phyloP scores from a whole-genome alignment of 2,888 invertebrate genomes.

The Lasioglossum lativentre region DNA sequence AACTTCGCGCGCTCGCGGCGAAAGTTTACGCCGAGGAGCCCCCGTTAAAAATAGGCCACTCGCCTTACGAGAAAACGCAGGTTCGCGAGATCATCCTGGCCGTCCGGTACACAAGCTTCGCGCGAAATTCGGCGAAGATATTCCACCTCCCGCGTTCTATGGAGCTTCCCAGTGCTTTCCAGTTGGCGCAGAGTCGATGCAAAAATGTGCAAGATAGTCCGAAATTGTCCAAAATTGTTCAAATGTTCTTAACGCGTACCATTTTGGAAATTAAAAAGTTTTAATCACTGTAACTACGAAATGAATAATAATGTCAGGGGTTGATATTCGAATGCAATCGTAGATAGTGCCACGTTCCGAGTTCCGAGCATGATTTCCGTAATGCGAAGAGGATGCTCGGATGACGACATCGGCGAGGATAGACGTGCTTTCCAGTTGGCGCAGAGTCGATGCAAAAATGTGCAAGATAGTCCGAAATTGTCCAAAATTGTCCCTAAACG shows the following conservation, averaged over 20 bases:
- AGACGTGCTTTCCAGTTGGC: background rate
- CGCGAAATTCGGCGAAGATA: slow-evolving; percentile 41
- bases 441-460: background rate
- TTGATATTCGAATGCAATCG: background rate
- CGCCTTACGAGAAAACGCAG: slow-evolving; percentile 55
- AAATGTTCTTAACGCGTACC: too few relatives aligned
- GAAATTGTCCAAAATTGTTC: background rate
- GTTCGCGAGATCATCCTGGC: slow-evolving; percentile 10
- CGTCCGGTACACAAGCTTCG: background rate
- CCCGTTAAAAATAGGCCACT: slow-evolving; percentile 61
- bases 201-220: background rate
- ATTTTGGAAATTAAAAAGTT: background rate
- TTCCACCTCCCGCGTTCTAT: slow-evolving; percentile 6
- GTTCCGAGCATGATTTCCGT: background rate
- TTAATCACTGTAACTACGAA: background rate
- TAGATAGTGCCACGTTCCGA: background rate
- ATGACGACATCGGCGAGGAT: background rate
- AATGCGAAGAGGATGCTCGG: background rate
- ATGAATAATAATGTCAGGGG: background rate
- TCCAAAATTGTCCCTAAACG: background rate
- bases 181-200: background rate
- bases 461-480: background rate
- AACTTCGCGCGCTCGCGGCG: slow-evolving; percentile 35
- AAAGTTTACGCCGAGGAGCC: slow-evolving; percentile 48
- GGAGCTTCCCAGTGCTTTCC: background rate